Base-by-base conservation (phyloP, 2,797 vertebrate species). In the Periparus ater region DNA sequence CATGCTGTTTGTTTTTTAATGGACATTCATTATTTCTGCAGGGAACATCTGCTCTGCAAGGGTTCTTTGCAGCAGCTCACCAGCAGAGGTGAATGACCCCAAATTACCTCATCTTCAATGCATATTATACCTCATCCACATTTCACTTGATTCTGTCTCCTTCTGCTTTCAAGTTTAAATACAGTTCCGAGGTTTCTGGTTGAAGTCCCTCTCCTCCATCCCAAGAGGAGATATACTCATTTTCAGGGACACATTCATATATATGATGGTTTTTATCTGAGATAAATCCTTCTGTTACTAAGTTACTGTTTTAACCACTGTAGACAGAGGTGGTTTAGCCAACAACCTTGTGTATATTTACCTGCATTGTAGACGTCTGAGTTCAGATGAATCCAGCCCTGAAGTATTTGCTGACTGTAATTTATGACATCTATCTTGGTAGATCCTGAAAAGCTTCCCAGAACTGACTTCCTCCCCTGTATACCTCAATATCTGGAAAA, bases 11-110 rank as follows among this genome's bases (percentile, higher is more conserved):
- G 29, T 13, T 93, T 89, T 67, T 68, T 92, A 55, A 85, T 57
- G 79, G 86, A 83, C 32, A n/a, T 26, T 82, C 67, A 82, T 93
- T 94, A 78, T 96, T 96, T 91, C 79, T 67, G 45, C 60, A 58
- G 90, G 75, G 68, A 80, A 55, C 27, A 17, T 72, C 89, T 91
- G 71, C 9, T 13, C 79, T 91, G 62, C 4, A 3, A 76, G 55
- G 18, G 36, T 60, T 48, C 38, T 90, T 83, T 75, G 63, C 77
- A 83, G 58, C 79, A 85, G 19, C 38, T 85, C 51, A 36, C 15
- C 19, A 10, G 47, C 61, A 89, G 80, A 66, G 66, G 50, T 63
- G 44, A 91, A 80, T 51, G 85, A 74, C 29, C 47, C 13, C 21
- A 77, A 55, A 88, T 55, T 92, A 62, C 72, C 40, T 92, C 58